Evolutionary conservation across 2,888 invertebrate genomes (phyloP), one percentile per base, ranked within the genome.

Genomic region (Lasioglossum morio): DNA sequence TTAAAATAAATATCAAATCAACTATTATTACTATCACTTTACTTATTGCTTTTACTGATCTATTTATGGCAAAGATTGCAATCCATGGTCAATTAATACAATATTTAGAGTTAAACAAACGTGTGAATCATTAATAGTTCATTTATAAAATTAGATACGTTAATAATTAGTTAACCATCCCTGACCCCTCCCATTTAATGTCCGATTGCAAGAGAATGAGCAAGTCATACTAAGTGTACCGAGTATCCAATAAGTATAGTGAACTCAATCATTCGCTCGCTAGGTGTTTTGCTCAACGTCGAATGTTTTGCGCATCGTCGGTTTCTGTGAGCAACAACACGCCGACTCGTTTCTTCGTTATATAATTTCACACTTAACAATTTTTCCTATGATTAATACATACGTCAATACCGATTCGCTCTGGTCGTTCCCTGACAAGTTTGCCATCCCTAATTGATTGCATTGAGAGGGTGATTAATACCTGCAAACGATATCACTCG

Each of bases 371-470:
- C 63, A 63, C 63, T 30, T 63, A 63, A n/a, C 27, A 16, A 63
- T 63, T 63, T 63, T 63, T 63, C 5, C 30, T 63, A 63, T 63
- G 16, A 63, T 63, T 63, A 63, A 30, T 63, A 63, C 27, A 63
- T 27, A 63, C 27, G 60, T 63, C 60, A 27, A 27, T 30, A 16
- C 30, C 30, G n/a, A 30, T 30, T 63, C 63, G 27, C 63, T 63
- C 63, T 30, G 30, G 63, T 63, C 7, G 30, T 63, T 30, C 7
- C 10, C 66, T 66, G 34, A 66, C 66, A 66, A 23, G 34, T 66
- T 34, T 66, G 34, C 66, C 19, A 34, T 66, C 34, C 34, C 34
- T 66, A 34, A 66, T 66, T 34, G 66, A 66, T 66, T 34, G 66
- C 66, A 23, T 66, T 34, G 19, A 34, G 23, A 30, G 63, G n/a